Percentiles rank a stretch among this genome's conserved stretches.
Evolutionary conservation across 2,888 invertebrate species (phyloP).

Genomic region (Eupsilia transversa): DNA sequence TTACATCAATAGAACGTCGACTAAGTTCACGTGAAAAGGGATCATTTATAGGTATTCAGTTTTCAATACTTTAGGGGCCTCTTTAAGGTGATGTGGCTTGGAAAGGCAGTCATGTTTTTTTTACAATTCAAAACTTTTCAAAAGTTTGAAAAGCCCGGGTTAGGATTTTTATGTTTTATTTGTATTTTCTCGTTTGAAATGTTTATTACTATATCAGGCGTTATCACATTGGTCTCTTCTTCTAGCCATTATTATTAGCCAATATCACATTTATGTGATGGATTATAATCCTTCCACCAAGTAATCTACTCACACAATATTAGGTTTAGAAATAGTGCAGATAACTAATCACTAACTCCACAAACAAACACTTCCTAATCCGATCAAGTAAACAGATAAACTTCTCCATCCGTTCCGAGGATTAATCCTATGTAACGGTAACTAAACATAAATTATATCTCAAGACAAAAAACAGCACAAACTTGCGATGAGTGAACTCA

Average conservation of each 20-base stretch:
- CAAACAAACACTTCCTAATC: constrained; percentile 49
- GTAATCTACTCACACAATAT: constrained; percentile 26
- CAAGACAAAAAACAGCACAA: constrained; percentile 57
- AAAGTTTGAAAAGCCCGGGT: background rate
- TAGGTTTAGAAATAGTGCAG: constrained; percentile 7
- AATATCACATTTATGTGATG: no score
- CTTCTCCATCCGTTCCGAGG: constrained; percentile 20
- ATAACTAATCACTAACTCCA: constrained; percentile 35
- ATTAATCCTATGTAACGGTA: constrained; percentile 29
- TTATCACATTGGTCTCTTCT: background rate
- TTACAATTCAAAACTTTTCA: background rate
- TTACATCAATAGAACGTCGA: constrained; percentile 29
- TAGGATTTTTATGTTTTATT: background rate
- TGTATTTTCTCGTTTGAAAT: background rate
- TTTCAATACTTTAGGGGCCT: constrained; percentile 10
- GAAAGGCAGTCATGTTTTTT: constrained; percentile 1
- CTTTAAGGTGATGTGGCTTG: constrained; percentile 8
- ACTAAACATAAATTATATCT: constrained; percentile 59
- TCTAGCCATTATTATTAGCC: background rate
- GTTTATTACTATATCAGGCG: background rate
- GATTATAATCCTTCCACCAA: constrained; percentile 3
- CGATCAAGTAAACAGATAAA: constrained; percentile 35
- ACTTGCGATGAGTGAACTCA: constrained; percentile 55
- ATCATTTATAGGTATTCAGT: constrained; percentile 22
- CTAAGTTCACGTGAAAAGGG: constrained; percentile 38